Conservation (phyloP, 2,797 vertebrate species). For the Anabacerthia variegaticeps region DNA sequence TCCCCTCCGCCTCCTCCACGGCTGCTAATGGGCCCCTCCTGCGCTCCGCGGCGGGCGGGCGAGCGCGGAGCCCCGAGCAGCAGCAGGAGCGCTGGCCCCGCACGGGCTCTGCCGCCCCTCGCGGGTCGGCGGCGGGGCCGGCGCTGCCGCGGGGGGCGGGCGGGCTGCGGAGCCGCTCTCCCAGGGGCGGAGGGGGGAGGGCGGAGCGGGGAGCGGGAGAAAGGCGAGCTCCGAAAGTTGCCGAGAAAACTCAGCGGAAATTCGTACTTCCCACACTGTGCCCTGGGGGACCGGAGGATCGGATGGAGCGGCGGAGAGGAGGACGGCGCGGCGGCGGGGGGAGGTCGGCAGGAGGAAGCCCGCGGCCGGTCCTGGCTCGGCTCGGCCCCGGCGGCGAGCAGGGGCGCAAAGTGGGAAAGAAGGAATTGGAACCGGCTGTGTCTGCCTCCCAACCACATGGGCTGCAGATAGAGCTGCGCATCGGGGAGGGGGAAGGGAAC, state of each 20-base stretch:
- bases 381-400: background rate
- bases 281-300: constrained; percentile 74
- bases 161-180: background rate
- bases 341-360: constrained; percentile 26
- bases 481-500: constrained; percentile 64
- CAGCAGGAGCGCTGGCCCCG: background rate
- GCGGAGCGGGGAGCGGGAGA: background rate
- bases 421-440: constrained; percentile 35
- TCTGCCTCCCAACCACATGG: constrained; percentile 43
- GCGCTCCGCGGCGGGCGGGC: constrained; percentile 73
- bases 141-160: background rate
- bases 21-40: constrained; percentile 71
- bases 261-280: constrained; percentile 85
- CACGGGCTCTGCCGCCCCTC: background rate
- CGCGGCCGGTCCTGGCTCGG: constrained; percentile 19
- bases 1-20: constrained; percentile 66
- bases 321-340: constrained; percentile 27
- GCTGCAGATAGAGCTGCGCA: background rate
- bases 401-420: constrained; percentile 45
- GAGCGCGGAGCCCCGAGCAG: background rate
- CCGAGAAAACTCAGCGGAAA: constrained; percentile 78
- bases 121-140: background rate
- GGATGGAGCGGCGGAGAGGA: constrained; percentile 45
- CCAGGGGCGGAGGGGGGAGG: background rate
- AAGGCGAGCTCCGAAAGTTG: constrained; percentile 52